A percentile compares a stretch with the other conserved stretches of the same genome.
phyloP scores from a whole-genome alignment of 2,888 invertebrate genomes.

The Eucriotettix oculatus region DNA sequence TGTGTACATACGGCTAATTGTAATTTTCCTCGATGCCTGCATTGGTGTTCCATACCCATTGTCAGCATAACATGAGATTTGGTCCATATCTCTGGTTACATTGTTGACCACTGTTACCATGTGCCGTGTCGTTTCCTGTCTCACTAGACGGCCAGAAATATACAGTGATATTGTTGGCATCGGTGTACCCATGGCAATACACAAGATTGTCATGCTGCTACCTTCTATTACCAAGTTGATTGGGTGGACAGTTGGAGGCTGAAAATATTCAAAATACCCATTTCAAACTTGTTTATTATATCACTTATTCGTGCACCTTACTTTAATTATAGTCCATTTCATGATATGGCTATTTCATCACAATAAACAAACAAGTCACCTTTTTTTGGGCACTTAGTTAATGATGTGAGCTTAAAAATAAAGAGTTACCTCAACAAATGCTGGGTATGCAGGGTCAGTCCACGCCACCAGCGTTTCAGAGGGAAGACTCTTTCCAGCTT shows the following conservation, averaged over 20 bases:
- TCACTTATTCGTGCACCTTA: too few species aligned
- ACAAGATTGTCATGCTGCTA: constrained; percentile 70
- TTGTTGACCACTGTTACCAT: constrained; percentile 79
- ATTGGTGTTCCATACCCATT: constrained; percentile 77
- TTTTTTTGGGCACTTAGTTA: too few species aligned
- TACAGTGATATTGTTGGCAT: constrained; percentile 71
- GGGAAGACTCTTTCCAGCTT: constrained; percentile 53
- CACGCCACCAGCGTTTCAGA: constrained; percentile 71
- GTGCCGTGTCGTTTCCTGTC: constrained; percentile 59
- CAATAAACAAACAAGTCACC: too few species aligned
- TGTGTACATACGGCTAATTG: constrained; percentile 56
- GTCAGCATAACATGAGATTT: constrained; percentile 75
- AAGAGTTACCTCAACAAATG: constrained; percentile 58
- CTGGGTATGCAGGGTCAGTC: constrained; percentile 77
- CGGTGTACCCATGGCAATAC: constrained; percentile 72
- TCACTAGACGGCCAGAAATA: constrained; percentile 59
- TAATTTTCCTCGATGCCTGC: constrained; percentile 65
- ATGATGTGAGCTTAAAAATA: background rate
- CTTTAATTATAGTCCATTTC: too few species aligned
- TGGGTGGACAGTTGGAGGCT: constrained; percentile 73
- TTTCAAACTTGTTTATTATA: too few species aligned
- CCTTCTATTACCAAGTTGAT: constrained; percentile 70
- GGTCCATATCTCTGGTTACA: constrained; percentile 69
- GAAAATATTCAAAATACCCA: constrained; percentile 12
- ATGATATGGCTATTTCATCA: too few species aligned